Evolutionary conservation across 2,797 vertebrate species (phyloP), one percentile per base, ranked within the genome.

Genomic region (Crenuchus spilurus): DNA sequence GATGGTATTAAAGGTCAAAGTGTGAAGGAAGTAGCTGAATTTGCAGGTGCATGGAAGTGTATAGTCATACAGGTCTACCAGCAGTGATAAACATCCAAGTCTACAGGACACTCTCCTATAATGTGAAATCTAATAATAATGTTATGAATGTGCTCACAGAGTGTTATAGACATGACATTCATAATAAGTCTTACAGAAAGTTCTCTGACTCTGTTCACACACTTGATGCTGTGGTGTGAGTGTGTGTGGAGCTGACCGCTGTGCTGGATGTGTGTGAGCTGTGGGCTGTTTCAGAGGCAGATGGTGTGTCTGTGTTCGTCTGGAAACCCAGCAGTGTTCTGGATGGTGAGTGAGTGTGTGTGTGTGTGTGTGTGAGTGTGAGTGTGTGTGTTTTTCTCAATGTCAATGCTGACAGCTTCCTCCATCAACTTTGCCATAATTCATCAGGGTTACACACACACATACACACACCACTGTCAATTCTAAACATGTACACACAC

Each of bases 271-370:
- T 44, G 6, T 35, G 28, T 20, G 60, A 69, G 79, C 72, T 57
- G 61, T 65, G 55, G 58, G 78, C 78, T 67, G 78, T 26, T 44
- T 70, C 46, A 10, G 72, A 73, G 78, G 76, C 83, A 84, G 83
- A 86, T 84, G 83, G 83, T 54, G 48, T 28, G 10, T 74, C 79
- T 74, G 64, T 51, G 83, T 74, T 76, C 68, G 58, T 79, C 73
- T 67, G 75, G 75, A 61, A 28, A 63, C 81, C 63, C 81, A 78
- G 81, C 71, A 49, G 79, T 64, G 62, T 72, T 81, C 72, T 76
- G 77, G 72, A 68, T 20, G 30, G 42, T 49, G 60, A 60, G 54
- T 31, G 6, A 18, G 3, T 14, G 51, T 52, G 48, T 26, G 8
- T 20, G n/a, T 48, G 44, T 48, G 44, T 51, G 6, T 48, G 44